A percentile compares a stretch with the other conserved stretches of the same genome.
Evolutionary conservation across 2,113 vertebrate genomes (phyloP).

Genomic region (Rattus rattus): DNA sequence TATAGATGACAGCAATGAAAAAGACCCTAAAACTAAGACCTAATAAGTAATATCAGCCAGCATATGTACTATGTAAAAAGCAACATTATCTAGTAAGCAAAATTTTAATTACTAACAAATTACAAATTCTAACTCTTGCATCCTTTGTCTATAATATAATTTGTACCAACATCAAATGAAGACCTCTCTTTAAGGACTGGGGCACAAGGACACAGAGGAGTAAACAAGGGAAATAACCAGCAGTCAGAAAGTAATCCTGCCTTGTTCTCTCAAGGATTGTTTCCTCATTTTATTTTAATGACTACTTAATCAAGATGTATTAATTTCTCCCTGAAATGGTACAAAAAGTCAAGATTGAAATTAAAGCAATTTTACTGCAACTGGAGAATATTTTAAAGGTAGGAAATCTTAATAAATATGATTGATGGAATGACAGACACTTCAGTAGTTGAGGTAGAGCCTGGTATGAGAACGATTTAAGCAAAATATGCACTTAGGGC

Average conservation of each 20-base stretch:
- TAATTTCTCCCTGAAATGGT: conserved; percentile 74
- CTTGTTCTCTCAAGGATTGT: conserved; percentile 69
- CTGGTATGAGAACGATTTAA: conserved; percentile 68
- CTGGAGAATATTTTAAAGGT: conserved; percentile 65
- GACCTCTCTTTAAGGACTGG: neutral
- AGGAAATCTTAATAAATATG: conserved; percentile 73
- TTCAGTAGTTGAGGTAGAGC: conserved; percentile 21
- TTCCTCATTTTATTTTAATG: conserved; percentile 79
- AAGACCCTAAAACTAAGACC: neutral
- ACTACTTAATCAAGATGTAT: conserved; percentile 78
- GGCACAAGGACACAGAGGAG: neutral
- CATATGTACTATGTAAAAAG: conserved; percentile 10
- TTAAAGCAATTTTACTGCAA: conserved; percentile 71
- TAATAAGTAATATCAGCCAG: neutral
- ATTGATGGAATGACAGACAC: conserved; percentile 63
- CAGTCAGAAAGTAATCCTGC: conserved; percentile 47
- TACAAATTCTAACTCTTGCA: neutral
- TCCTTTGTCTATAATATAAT: conserved; percentile 34
- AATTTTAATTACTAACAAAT: conserved; percentile 40
- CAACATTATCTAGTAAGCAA: neutral
- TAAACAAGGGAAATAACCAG: conserved; percentile 69
- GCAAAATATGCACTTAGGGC: conserved; percentile 64
- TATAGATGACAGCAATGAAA: conserved; percentile 8
- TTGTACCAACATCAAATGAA: conserved; percentile 20
- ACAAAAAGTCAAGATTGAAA: conserved; percentile 71